phyloP scores from a whole-genome alignment of 2,888 invertebrate species.

The Ferrisia virgata region DNA sequence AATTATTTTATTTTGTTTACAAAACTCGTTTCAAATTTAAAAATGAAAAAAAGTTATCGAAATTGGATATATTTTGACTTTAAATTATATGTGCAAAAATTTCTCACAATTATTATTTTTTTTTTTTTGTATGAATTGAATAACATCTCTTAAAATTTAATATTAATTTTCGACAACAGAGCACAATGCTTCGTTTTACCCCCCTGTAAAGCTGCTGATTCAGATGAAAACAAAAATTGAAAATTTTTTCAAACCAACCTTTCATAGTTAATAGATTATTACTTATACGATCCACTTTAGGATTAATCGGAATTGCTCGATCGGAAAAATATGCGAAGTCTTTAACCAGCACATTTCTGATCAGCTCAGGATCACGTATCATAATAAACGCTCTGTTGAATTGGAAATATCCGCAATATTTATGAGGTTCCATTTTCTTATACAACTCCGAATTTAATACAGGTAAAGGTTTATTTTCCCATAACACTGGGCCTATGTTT shows the following conservation, averaged over 20 bases:
- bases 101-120: too few relatives aligned
- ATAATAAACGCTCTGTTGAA: conserved; percentile 56
- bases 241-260: conserved; percentile 50
- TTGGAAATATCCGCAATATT: conserved; percentile 56
- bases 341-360: conserved; percentile 56
- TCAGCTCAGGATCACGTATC: conserved; percentile 55
- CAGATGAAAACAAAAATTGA: not conserved
- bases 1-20: too few relatives aligned
- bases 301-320: conserved; percentile 53
- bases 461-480: conserved; percentile 51
- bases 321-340: conserved; percentile 57
- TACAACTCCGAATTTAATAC: conserved; percentile 53
- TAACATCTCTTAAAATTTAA: too few relatives aligned
- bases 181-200: too few relatives aligned
- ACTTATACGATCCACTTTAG: conserved; percentile 52
- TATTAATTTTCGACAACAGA: too few relatives aligned
- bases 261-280: conserved; percentile 55
- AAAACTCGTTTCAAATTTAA: too few relatives aligned
- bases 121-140: too few relatives aligned
- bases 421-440: conserved; percentile 51
- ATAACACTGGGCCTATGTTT: conserved; percentile 53
- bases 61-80: too few relatives aligned
- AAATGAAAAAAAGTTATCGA: too few relatives aligned
- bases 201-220: too few relatives aligned
- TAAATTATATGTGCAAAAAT: too few relatives aligned